phyloP scores from a whole-genome alignment of 2,797 vertebrate species.

The Enteromius viviparus region DNA sequence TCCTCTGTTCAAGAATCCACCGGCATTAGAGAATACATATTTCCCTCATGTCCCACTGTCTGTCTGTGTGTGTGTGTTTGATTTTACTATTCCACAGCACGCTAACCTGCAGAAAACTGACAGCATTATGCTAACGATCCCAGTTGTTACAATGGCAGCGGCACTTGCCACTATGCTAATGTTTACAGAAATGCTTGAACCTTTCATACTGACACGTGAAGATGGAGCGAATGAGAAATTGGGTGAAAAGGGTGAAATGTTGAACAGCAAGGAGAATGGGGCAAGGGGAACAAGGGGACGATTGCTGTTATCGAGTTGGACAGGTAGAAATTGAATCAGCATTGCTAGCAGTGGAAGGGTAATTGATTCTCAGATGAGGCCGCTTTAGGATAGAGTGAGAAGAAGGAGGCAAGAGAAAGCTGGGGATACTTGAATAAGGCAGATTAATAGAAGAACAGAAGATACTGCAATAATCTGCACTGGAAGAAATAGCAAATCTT shows the following conservation, averaged over 20 bases:
- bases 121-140: slow-evolving; percentile 5
- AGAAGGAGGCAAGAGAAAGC: slow-evolving; percentile 27
- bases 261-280: slow-evolving; percentile 41
- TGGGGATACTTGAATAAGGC: neutral
- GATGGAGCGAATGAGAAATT: slow-evolving; percentile 52
- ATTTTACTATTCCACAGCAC: slow-evolving; percentile 1
- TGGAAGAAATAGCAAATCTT: neutral
- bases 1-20: slow-evolving; percentile 22
- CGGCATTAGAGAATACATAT: slow-evolving; percentile 14
- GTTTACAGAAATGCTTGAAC: slow-evolving; percentile 46
- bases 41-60: neutral
- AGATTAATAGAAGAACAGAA: slow-evolving; percentile 2
- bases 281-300: slow-evolving; percentile 60
- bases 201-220: slow-evolving; percentile 30
- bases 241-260: slow-evolving; percentile 49
- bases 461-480: neutral
- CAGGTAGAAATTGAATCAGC: slow-evolving; percentile 74
- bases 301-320: slow-evolving; percentile 76
- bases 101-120: slow-evolving; percentile 16
- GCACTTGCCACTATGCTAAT: slow-evolving; percentile 26
- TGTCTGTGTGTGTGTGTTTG: neutral
- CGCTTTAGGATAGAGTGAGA: slow-evolving; percentile 54
- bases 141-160: neutral
- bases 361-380: slow-evolving; percentile 75
- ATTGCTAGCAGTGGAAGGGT: slow-evolving; percentile 67